Evolutionary conservation across 37 sponge, comb jelly and placozoan species (phyloP), one percentile per base, ranked within the genome.

Genomic region (Theonella swinhoei): DNA sequence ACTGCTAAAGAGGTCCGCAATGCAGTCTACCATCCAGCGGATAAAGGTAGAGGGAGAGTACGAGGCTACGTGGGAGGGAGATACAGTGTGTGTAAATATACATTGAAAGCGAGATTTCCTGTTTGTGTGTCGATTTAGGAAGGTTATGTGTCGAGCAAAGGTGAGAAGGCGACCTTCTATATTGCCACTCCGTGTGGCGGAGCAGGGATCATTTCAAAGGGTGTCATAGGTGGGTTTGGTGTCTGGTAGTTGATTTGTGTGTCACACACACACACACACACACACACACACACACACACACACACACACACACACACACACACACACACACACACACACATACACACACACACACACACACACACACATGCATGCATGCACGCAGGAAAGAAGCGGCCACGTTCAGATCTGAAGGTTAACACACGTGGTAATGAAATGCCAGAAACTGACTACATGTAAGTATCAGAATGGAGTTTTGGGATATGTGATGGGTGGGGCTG

Each of bases 1-100:
- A 24, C 82, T 99, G 22, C 82, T 99, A 19, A 81, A 82, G 72
- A 60, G 62, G 64, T 84, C 85, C 9, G 86, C 65, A 23, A 47
- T 47, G 54, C 54, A 47, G 54, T 47, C 54, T 47, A 47, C 54
- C 54, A 47, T 47, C 54, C 11, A 47, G 14, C 54, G 54, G 54
- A 47, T 47, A 17, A 14, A 47, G 54, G 54, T 47, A 47, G 7
- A 47, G 7, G 14, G 11, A 7, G 54, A 47, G 11, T 47, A 47
- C 54, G 14, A 14, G 7, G 54, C 11, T 17, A 47, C 54, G 11
- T 47, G 11, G 11, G 54, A 47, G 14, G 11, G 14, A 47, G 54
- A 47, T 7, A 47, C 54, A 47, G 11, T 47, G 14, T 47, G 54
- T n/a, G n/a, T n/a, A n/a, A n/a, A n/a, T n/a, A n/a, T n/a, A n/a